phyloP scores from a whole-genome alignment of 2,888 invertebrate genomes.

The Sphecodes monilicornis region DNA sequence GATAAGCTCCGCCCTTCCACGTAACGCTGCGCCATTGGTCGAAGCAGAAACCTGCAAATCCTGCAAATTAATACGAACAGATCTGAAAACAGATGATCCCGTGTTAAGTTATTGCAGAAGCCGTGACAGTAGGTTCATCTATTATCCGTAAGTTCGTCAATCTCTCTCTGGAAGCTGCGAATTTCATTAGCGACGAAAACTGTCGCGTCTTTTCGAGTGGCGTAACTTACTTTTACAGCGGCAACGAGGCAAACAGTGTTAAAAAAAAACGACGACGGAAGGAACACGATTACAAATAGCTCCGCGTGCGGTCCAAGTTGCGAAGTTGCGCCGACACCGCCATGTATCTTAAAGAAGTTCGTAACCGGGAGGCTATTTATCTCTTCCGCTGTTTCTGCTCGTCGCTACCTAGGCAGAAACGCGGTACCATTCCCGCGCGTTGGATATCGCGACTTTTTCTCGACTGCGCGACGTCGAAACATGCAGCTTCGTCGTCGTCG shows the following conservation, averaged over 20 bases:
- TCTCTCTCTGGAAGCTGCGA: not conserved
- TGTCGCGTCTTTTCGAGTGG: not conserved
- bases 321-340: not conserved
- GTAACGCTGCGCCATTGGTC: too few relatives aligned
- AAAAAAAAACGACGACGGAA: not conserved
- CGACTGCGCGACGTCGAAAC: not conserved
- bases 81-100: not conserved
- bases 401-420: slow-evolving; percentile 2
- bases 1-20: not conserved
- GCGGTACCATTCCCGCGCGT: not conserved
- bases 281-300: slow-evolving; percentile 14
- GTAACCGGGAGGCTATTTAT: slow-evolving; percentile 6
- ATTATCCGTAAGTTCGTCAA: not conserved
- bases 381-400: slow-evolving; percentile 1
- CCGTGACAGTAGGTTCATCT: not conserved
- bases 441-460: not conserved
- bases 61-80: not conserved
- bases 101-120: not conserved
- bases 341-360: slow-evolving; percentile 18
- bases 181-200: not conserved
- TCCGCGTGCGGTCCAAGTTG: slow-evolving; percentile 1
- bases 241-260: not conserved
- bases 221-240: slow-evolving; percentile 1
- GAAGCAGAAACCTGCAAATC: too few relatives aligned
- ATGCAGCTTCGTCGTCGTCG: not conserved